Evolutionary conservation across 2,113 vertebrate genomes (phyloP), one percentile per base, ranked within the genome.

Genomic region (Saguinus imperator): DNA sequence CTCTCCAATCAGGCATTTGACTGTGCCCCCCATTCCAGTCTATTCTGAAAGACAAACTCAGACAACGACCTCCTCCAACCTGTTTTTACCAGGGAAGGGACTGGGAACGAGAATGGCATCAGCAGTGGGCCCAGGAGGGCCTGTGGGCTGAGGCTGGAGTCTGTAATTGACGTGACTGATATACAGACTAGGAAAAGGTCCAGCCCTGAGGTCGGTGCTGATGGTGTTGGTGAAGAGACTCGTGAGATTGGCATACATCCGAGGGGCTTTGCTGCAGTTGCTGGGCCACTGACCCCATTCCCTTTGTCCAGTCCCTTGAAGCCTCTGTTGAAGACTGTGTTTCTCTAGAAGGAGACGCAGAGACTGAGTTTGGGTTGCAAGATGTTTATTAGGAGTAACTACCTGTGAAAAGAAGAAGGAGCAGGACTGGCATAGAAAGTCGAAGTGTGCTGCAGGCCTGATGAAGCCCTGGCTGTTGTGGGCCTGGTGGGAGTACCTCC

Each of bases 361-460:
- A 97, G 90, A 87, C 92, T 0, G 48, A 92, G 48, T 75, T 85
- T 93, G n/a, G 81, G 85, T 82, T 96, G 75, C 75, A 92, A 96
- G 72, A 85, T 64, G 92, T 97, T 98, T 97, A 97, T 97, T 97
- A 90, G 73, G 55, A 37, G 92, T 40, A 21, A 94, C 89, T 32
- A 97, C 96, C 97, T 97, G 96, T 97, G 92, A 85, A 96, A 87
- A 96, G 70, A 90, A 94, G 76, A 89, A 79, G 88, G 68, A 73
- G 87, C 48, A 29, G 68, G 76, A 48, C 3, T 68, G 87, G 52
- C 37, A 68, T 10, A 81, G 84, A 73, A 93, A 80, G 73, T 73
- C 64, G 50, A 87, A 76, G 50, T 58, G 50, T 3, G 6, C 45
- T 70, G 61, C 73, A 75, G 40, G 43, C 58, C 48, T 43, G 52